These are phyloP conservation scores for Sericinus montela DNA, from an alignment of 2,888 invertebrate genomes.

Conservation along the genomic window DNA sequence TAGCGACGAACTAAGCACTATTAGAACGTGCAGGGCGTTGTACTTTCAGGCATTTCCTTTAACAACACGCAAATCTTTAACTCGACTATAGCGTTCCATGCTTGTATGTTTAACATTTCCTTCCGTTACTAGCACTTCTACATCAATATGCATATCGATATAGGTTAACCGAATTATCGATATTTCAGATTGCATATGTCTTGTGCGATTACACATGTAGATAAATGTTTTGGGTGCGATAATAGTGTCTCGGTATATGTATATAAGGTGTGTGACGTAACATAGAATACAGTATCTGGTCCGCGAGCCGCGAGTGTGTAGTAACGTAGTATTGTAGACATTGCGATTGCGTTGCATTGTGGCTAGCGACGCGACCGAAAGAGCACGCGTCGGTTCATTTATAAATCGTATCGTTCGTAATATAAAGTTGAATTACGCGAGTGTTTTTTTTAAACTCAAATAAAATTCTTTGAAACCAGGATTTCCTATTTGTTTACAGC, in stretches of 20 bases:
- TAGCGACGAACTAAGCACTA: neutral
- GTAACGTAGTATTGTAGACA: neutral
- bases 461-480: neutral
- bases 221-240: conserved; percentile 15
- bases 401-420: neutral
- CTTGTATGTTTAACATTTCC: neutral
- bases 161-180: neutral
- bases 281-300: conserved; percentile 6
- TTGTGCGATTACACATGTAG: neutral
- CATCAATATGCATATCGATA: conserved; percentile 12
- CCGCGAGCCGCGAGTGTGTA: neutral
- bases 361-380: neutral
- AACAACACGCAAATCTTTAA: neutral
- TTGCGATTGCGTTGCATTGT: neutral
- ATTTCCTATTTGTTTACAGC: neutral
- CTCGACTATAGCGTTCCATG: neutral
- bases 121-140: neutral
- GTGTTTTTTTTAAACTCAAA: neutral
- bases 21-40: conserved; percentile 8
- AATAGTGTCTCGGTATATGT: conserved; percentile 3
- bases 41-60: conserved; percentile 5
- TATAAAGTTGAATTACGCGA: conserved; percentile 2
- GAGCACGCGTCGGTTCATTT: neutral
- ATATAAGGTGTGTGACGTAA: conserved; percentile 17
- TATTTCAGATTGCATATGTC: neutral